These are phyloP conservation scores for Drosophila bipectinata DNA, from an alignment of 1,140 invertebrate species.

Conservation along the genomic window DNA sequence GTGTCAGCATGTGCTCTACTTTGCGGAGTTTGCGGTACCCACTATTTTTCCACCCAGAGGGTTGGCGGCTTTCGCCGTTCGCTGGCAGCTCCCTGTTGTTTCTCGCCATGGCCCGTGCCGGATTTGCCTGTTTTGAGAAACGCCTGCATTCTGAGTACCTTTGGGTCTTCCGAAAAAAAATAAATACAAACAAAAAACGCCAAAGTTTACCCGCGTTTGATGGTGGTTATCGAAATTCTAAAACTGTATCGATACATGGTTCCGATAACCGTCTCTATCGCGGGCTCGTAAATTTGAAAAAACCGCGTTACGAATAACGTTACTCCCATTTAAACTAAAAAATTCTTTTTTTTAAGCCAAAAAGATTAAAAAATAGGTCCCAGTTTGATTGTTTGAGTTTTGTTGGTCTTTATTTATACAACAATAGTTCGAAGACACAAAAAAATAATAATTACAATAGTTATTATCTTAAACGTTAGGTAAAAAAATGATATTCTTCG, in stretches of 20 bases:
- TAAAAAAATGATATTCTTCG: conserved; percentile 42
- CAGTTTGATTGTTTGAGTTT: conserved; percentile 5
- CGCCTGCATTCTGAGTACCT: conserved; percentile 87
- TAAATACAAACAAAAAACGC: conserved; percentile 6
- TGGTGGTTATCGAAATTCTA: conserved; percentile 11
- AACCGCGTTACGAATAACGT: no score
- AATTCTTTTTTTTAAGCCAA: no score
- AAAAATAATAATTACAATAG: conserved; percentile 53
- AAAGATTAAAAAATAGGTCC: neutral
- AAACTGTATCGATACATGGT: neutral
- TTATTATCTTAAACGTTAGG: conserved; percentile 39
- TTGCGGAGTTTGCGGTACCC: conserved; percentile 65
- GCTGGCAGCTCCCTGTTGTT: conserved; percentile 11
- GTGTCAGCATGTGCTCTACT: conserved; percentile 8
- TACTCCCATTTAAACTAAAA: no score
- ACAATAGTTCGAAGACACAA: conserved; percentile 48
- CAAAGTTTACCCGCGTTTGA: conserved; percentile 21
- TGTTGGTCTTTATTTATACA: conserved; percentile 49
- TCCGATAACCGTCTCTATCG: no score
- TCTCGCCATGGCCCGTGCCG: conserved; percentile 32
- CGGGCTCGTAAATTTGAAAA: no score
- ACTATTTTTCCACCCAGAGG: conserved; percentile 98
- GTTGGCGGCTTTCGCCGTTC: conserved; percentile 85
- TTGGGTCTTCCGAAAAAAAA: neutral
- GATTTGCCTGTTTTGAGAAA: conserved; percentile 94